phyloP scores from a whole-genome alignment of 2,113 vertebrate species.

The Crotalus tigris region DNA sequence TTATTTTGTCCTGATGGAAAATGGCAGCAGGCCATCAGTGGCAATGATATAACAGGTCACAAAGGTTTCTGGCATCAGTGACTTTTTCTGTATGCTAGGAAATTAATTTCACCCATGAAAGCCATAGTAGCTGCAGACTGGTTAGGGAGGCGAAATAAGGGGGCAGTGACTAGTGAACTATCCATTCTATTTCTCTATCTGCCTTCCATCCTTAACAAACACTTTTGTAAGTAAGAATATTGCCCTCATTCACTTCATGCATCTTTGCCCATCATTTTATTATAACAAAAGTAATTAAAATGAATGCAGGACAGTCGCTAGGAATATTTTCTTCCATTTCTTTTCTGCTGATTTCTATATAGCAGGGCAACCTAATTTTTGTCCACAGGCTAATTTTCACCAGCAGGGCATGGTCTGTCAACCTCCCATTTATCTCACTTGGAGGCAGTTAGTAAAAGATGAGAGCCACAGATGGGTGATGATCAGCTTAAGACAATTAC shows the following conservation, averaged over 20 bases:
- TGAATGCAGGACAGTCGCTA: accelerated
- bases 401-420: neutral
- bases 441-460: neutral
- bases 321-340: neutral
- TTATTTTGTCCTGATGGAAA: conserved; percentile 35
- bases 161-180: conserved; percentile 14
- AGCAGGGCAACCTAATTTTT: neutral
- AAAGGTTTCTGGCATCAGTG: conserved; percentile 4
- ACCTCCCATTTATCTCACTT: neutral
- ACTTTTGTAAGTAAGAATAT: neutral
- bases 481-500: neutral
- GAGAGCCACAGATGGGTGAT: neutral
- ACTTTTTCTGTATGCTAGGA: conserved; percentile 39
- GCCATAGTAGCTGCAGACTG: neutral
- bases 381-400: neutral
- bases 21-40: conserved; percentile 39
- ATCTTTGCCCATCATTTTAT: neutral
- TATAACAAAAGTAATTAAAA: neutral
- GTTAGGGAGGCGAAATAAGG: neutral
- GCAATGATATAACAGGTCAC: conserved; percentile 53
- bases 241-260: conserved; percentile 4
- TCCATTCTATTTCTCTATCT: conserved; percentile 22
- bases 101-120: conserved; percentile 48
- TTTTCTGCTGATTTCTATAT: neutral
- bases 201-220: conserved; percentile 35